Conservation (phyloP, 2,888 invertebrate species). For the Cryptocheilus praepositus region DNA sequence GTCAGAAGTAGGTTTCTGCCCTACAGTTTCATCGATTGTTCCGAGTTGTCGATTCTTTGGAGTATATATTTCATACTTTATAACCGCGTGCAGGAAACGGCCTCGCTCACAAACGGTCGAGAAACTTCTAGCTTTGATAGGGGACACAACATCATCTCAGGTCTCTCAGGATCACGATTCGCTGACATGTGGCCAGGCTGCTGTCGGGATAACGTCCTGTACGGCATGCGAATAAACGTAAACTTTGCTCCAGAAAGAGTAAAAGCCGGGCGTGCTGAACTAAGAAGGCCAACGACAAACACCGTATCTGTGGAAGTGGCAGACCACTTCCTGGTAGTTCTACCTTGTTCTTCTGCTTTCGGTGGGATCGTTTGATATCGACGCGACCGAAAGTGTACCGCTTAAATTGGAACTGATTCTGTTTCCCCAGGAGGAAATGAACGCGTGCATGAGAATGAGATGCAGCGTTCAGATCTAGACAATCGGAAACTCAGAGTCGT, state of each 20-base stretch:
- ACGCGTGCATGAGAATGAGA: too few species aligned
- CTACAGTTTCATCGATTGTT: neutral
- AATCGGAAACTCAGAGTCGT: too few species aligned
- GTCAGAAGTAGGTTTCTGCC: too few species aligned
- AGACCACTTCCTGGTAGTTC: constrained; percentile 50
- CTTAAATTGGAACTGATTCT: too few species aligned
- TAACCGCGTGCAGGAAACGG: constrained; percentile 43
- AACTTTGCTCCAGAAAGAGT: too few species aligned
- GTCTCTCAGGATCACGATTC: constrained; percentile 64
- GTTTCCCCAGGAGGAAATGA: too few species aligned
- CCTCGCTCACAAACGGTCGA: constrained; percentile 41
- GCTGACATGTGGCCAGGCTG: constrained; percentile 64
- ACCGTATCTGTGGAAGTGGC: constrained; percentile 36
- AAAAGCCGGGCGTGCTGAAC: constrained; percentile 13
- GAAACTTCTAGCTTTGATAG: constrained; percentile 52
- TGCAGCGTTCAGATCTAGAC: too few species aligned
- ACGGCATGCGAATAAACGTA: constrained; percentile 43
- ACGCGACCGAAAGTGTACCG: constrained; percentile 16
- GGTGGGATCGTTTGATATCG: constrained; percentile 24
- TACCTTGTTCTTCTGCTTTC: constrained; percentile 26
- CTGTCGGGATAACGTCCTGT: constrained; percentile 54
- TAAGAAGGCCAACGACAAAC: constrained; percentile 26
- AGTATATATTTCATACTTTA: constrained; percentile 51
- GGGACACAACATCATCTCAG: constrained; percentile 51
- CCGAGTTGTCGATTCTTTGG: neutral